Evolutionary conservation across 2,888 invertebrate species (phyloP).

Genomic region (Idaea straminata): DNA sequence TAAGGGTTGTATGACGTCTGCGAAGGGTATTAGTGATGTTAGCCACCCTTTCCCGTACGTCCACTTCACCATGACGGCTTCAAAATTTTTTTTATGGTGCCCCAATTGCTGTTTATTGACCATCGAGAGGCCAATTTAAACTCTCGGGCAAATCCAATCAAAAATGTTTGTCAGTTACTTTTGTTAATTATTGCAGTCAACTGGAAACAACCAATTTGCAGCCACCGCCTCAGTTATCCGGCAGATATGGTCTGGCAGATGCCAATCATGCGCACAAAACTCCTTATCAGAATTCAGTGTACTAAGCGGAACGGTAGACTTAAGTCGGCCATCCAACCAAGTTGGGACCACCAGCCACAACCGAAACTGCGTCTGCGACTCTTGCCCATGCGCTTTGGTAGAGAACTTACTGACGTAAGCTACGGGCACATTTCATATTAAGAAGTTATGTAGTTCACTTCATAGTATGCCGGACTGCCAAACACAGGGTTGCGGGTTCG

Average conservation of each 20-base stretch:
- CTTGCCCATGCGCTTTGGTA: conserved; percentile 49
- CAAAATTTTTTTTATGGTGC: too few species aligned
- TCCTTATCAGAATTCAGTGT: conserved; percentile 24
- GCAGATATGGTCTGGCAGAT: conserved; percentile 52
- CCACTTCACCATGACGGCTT: too few species aligned
- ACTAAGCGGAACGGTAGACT: conserved; percentile 8
- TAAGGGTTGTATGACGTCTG: too few species aligned
- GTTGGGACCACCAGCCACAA: conserved; percentile 8
- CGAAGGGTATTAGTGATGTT: too few species aligned
- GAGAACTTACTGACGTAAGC: conserved; percentile 40
- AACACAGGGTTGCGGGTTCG: too few species aligned
- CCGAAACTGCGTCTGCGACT: conserved; percentile 42
- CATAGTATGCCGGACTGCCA: too few species aligned
- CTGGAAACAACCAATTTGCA: conserved; percentile 33
- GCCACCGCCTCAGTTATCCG: conserved; percentile 43
- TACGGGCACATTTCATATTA: neutral
- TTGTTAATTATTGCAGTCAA: conserved; percentile 27
- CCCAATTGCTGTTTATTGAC: too few species aligned
- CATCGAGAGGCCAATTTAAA: too few species aligned
- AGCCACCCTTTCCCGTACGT: too few species aligned
- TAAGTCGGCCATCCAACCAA: conserved; percentile 5
- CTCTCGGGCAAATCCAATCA: too few species aligned
- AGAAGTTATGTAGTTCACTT: too few species aligned
- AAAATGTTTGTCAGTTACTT: too few species aligned
- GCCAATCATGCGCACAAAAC: conserved; percentile 41